Conservation (phyloP, 2,888 invertebrate species). For the Cheilosia urbana region DNA sequence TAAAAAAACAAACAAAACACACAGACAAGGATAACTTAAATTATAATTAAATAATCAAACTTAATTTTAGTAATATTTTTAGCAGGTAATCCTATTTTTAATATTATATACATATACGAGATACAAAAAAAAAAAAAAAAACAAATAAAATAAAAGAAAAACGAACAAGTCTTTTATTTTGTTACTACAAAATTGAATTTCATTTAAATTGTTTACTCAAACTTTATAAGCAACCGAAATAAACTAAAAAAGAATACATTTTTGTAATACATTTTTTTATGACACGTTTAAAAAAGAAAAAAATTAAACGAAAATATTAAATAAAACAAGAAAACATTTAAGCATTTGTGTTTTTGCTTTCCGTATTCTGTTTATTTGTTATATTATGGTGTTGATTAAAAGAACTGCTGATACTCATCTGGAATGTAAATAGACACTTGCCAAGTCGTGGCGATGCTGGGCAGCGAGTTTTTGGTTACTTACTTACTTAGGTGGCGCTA, state of each 20-base stretch:
- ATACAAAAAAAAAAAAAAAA: constrained; percentile 47
- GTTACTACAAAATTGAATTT: constrained; percentile 32
- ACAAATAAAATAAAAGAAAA: constrained; percentile 37
- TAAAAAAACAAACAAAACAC: constrained; percentile 29
- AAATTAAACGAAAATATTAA: constrained; percentile 36
- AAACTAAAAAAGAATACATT: constrained; percentile 32
- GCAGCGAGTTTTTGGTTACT: no score
- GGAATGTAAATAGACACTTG: no score
- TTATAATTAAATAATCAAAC: constrained; percentile 73
- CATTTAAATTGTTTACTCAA: constrained; percentile 23
- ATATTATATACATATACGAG: constrained; percentile 34
- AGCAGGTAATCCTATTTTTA: constrained; percentile 70
- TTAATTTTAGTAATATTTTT: constrained; percentile 72
- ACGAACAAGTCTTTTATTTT: constrained; percentile 49
- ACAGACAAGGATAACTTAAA: constrained; percentile 47
- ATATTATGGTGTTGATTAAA: not conserved
- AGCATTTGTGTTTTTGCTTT: constrained; percentile 1
- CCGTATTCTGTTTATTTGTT: not conserved
- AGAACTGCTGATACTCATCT: no score
- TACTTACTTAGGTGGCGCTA: no score
- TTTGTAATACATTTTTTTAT: constrained; percentile 61
- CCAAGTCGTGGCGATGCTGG: no score
- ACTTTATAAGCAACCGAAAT: not conserved
- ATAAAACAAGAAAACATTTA: constrained; percentile 43
- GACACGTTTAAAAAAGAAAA: constrained; percentile 10